Conservation (phyloP, 2,888 invertebrate genomes). For the Hoplodrina ambigua region DNA sequence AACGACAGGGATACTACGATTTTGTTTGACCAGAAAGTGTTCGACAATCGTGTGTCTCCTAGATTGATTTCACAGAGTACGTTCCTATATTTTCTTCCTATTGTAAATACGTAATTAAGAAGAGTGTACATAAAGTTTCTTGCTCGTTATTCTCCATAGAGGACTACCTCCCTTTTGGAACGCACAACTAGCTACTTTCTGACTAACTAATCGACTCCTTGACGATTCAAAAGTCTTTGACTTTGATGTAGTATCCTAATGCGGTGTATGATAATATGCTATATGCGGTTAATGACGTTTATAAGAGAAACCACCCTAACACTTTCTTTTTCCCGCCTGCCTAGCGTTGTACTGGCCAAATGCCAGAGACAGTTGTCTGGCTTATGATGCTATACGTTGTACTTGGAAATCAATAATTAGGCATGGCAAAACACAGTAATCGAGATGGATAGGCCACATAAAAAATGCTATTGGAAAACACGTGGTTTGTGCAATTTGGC, state of each 20-base stretch:
- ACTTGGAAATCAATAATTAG: conserved; percentile 36
- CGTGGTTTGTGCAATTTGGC: background rate
- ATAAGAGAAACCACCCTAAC: background rate
- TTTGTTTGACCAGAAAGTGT: background rate
- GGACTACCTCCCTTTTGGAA: too few relatives aligned
- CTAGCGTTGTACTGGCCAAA: conserved; percentile 28
- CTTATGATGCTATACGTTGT: conserved; percentile 30
- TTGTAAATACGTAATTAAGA: too few relatives aligned
- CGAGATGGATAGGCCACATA: background rate
- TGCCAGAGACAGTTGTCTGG: conserved; percentile 44
- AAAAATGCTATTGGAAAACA: background rate
- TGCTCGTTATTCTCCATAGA: too few relatives aligned
- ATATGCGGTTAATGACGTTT: background rate
- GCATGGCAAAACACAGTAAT: background rate
- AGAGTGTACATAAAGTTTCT: too few relatives aligned
- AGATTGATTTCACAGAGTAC: background rate
- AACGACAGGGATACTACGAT: background rate
- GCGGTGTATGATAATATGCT: background rate
- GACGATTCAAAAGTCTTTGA: too few relatives aligned
- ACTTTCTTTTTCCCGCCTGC: conserved; percentile 5
- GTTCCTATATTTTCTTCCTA: background rate
- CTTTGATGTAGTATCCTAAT: background rate
- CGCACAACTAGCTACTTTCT: too few relatives aligned
- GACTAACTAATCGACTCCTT: too few relatives aligned
- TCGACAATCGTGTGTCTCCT: background rate